Evolutionary conservation across 2,888 invertebrate species (phyloP).

Genomic region (Lasius fuliginosus): DNA sequence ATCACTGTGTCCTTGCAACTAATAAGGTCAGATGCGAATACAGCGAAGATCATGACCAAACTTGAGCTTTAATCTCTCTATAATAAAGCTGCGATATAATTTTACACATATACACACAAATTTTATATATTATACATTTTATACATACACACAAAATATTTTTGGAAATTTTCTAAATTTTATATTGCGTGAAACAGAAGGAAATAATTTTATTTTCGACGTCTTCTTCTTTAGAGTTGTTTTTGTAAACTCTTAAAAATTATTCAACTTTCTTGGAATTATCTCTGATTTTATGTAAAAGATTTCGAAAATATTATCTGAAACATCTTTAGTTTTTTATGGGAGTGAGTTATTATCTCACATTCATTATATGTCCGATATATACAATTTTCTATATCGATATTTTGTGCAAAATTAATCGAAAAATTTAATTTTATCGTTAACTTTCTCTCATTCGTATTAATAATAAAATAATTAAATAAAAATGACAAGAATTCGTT

Average conservation of each 20-base stretch:
- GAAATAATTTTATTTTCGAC: too few relatives aligned
- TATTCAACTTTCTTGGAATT: background rate
- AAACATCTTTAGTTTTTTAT: conserved; percentile 6
- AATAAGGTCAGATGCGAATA: background rate
- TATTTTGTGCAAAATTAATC: background rate
- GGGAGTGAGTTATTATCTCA: background rate
- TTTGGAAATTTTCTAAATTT: background rate
- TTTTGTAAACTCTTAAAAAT: background rate
- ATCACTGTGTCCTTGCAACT: background rate
- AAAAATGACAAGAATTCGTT: background rate
- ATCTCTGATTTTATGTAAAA: background rate
- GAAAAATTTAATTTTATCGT: background rate
- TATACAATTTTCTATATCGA: background rate
- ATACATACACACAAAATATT: background rate
- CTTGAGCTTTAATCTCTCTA: too few relatives aligned
- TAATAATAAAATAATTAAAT: conserved; percentile 22
- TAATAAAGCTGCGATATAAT: background rate
- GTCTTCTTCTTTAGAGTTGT: too few relatives aligned
- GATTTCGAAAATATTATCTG: background rate
- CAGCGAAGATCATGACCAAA: background rate
- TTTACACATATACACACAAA: background rate
- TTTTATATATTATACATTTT: background rate
- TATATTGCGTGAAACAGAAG: too few relatives aligned
- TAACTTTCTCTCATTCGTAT: background rate
- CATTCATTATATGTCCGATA: background rate